A percentile compares a stretch with the other conserved stretches of the same genome.
Evolutionary conservation across 2,888 invertebrate genomes (phyloP).

Genomic region (Sarcophaga subvicina): DNA sequence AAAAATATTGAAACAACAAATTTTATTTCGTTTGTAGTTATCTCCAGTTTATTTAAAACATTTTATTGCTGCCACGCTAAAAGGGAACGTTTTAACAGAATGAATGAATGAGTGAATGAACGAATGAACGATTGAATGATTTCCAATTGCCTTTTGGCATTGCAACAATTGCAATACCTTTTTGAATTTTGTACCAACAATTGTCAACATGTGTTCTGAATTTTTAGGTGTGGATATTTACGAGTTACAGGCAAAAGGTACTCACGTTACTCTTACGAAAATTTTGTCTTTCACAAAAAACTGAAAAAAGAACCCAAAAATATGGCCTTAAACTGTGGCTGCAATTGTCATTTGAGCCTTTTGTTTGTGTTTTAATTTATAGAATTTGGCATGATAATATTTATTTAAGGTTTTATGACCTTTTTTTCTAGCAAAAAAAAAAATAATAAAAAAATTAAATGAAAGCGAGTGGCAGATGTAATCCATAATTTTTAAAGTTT

Average conservation of each 20-base stretch:
- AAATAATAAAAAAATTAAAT: neutral
- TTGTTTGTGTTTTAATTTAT: neutral
- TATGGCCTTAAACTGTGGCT: constrained; percentile 10
- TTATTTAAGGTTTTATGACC: neutral
- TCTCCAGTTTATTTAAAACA: neutral
- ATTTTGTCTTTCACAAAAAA: too few species aligned
- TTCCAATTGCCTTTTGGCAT: neutral
- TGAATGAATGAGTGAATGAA: too few species aligned
- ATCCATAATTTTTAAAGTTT: neutral
- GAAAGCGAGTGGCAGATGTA: neutral
- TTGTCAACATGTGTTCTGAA: constrained; percentile 41
- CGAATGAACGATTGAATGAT: neutral
- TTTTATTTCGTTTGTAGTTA: neutral
- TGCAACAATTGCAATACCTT: neutral
- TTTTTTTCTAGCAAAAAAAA: neutral
- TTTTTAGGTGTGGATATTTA: constrained; percentile 44
- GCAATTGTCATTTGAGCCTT: constrained; percentile 12
- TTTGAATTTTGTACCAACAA: constrained; percentile 21
- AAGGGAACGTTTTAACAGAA: constrained; percentile 19
- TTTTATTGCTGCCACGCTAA: neutral
- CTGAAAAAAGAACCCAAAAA: neutral
- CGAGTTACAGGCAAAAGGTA: constrained; percentile 43
- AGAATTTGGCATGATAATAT: neutral
- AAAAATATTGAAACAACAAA: neutral
- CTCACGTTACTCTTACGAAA: neutral